phyloP scores from a whole-genome alignment of 2,888 invertebrate species.

The Nipponacmea schrenckii region DNA sequence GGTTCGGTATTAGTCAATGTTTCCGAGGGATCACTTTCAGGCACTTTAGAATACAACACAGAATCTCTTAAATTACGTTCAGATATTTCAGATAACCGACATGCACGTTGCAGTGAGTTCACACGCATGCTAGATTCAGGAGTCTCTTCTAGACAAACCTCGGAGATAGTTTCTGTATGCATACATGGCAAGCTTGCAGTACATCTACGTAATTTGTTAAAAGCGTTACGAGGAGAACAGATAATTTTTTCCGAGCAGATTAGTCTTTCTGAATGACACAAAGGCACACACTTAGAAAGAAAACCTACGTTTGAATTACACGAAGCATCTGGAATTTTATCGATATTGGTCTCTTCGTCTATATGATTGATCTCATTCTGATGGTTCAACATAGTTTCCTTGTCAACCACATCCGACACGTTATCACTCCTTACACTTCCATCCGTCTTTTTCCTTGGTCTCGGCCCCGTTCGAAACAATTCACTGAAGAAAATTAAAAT shows the following conservation, averaged over 20 bases:
- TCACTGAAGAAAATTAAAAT: slow-evolving; percentile 27
- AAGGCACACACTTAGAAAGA: background rate
- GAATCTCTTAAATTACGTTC: background rate
- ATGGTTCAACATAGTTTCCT: background rate
- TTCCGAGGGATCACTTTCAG: background rate
- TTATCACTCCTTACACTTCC: background rate
- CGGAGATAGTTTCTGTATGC: background rate
- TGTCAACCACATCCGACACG: background rate
- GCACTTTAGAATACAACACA: background rate
- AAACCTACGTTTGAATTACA: slow-evolving; percentile 6
- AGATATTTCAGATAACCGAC: background rate
- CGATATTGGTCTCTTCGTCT: background rate
- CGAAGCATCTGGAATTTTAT: background rate
- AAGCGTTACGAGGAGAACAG: background rate
- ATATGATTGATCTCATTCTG: background rate
- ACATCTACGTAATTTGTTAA: background rate
- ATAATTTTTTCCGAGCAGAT: background rate
- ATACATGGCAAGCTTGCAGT: background rate
- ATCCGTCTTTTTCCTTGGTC: slow-evolving; percentile 28
- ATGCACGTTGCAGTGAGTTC: background rate
- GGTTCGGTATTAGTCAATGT: background rate
- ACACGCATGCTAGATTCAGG: background rate
- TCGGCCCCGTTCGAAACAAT: slow-evolving; percentile 36
- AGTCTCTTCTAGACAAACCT: background rate
- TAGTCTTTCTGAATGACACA: background rate